Percentiles rank a stretch among this genome's conserved stretches.
These are phyloP conservation scores for Micromussa lordhowensis DNA, from an alignment of 92 coral and sea anemone species.

Conservation along the genomic window DNA sequence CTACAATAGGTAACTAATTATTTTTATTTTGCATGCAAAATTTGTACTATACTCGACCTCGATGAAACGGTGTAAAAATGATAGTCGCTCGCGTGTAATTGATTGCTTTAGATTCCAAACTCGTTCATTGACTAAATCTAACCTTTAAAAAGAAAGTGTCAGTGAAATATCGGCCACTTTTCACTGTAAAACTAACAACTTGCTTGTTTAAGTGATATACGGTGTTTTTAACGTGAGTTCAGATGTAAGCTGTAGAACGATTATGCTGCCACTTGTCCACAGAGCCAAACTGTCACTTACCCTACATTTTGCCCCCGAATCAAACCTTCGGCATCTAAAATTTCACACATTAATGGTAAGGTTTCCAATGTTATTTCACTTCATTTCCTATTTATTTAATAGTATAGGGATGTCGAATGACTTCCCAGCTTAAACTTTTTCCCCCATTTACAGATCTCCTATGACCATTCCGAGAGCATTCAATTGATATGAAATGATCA, in stretches of 20 bases:
- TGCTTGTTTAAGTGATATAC: not conserved
- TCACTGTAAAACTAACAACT: too few relatives aligned
- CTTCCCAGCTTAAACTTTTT: not conserved
- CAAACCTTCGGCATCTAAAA: not conserved
- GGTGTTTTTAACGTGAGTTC: not conserved
- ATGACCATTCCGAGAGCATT: not conserved
- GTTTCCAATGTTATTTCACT: not conserved
- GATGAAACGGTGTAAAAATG: not conserved
- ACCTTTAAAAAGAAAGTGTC: not conserved
- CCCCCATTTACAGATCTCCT: not conserved
- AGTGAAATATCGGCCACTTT: not conserved
- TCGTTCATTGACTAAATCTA: not conserved
- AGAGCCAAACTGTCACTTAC: not conserved
- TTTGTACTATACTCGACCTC: not conserved
- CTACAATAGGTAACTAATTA: conserved; percentile 28
- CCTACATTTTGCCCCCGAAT: too few relatives aligned
- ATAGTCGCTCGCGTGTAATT: not conserved
- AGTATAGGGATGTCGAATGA: not conserved
- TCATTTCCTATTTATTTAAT: too few relatives aligned
- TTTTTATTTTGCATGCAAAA: not conserved
- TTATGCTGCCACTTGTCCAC: not conserved
- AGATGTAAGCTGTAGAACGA: not conserved
- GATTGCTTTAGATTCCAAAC: not conserved
- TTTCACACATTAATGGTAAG: not conserved
- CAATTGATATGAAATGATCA: not conserved